Conservation (phyloP, 2,113 vertebrate species). For the Brachyhypopomus occidentalis region DNA sequence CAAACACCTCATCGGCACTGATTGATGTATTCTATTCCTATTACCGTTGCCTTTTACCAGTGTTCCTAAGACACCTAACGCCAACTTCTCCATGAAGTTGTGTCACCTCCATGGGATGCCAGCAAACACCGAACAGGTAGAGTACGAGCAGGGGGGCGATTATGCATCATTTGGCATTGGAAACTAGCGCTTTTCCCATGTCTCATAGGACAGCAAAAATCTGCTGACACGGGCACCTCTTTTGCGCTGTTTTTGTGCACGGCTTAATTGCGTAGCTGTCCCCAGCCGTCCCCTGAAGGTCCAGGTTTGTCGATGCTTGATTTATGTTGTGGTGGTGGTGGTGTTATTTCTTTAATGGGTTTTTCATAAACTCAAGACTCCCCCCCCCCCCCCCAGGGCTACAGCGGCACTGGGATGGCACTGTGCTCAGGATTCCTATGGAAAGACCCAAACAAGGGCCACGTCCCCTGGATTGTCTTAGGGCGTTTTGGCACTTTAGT, state of each 20-base stretch:
- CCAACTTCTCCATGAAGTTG: background rate
- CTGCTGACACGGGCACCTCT: constrained; percentile 66
- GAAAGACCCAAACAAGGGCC: background rate
- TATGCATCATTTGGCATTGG: constrained; percentile 67
- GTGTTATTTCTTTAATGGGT: constrained; percentile 59
- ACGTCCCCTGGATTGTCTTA: background rate
- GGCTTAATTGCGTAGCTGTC: constrained; percentile 67
- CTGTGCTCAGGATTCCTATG: background rate
- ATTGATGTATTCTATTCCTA: too few relatives aligned
- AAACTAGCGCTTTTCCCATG: constrained; percentile 59
- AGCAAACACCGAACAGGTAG: constrained; percentile 55
- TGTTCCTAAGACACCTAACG: too few relatives aligned
- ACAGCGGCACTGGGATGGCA: constrained; percentile 11
- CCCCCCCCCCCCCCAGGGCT: constrained; percentile 27
- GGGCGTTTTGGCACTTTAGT: background rate
- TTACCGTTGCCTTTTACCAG: too few relatives aligned
- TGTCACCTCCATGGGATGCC: constrained; percentile 36
- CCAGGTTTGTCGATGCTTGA: constrained; percentile 67
- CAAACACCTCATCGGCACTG: too few relatives aligned
- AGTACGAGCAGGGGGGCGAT: constrained; percentile 61
- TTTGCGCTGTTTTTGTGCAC: constrained; percentile 60
- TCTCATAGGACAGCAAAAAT: constrained; percentile 58
- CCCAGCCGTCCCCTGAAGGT: constrained; percentile 61
- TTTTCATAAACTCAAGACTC: constrained; percentile 51
- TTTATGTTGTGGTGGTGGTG: constrained; percentile 70